Base-by-base conservation (phyloP, 2,888 invertebrate species). In the Tetranychus piercei region DNA sequence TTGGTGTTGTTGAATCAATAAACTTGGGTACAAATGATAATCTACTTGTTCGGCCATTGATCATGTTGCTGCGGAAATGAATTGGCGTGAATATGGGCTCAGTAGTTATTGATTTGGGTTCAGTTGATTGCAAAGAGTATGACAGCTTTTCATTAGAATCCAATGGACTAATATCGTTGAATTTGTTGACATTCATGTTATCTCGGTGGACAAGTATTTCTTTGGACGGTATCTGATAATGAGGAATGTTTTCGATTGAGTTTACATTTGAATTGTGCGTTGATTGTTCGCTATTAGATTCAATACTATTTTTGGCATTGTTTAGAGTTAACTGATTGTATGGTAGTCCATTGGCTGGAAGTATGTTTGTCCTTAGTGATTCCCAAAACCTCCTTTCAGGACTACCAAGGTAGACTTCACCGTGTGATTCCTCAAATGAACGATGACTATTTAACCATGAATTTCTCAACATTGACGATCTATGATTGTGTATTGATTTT, bases 331-430 rank as follows among this genome's bases (percentile, higher is more conserved):
- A 55, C 7, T 55, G 55, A 55, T 55, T 55, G 15, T 55, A 55
- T 1, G 55, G 55, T 55, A 55, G 7, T 15, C 15, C 34, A 34
- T 34, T 34, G 34, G 34, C 34, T 34, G 34, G 55, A 15, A 15
- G 55, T 15, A 15, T 55, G 6, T 55, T 9, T 55, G 55, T 2
- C n/a, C n/a, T 69, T 0, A 69, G n/a, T 23, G 22, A 20, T 69
- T 69, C 69, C 69, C 22, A 23, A n/a, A 69, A 69, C 8, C 69
- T 9, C n/a, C 69, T 69, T n/a, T 69, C 22, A 20, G 69, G 69
- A 23, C 69, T 69, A 11, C 69, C 69, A 9, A 69, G 69, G n/a
- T 69, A 69, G n/a, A 69, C 69, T 23, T 69, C 9, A 69, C 69
- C 69, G n/a, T 69, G 69, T 15, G 55, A 55, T 15, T 55, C 55